Conservation (phyloP, 2,888 invertebrate species). For the Conistra vaccinii region DNA sequence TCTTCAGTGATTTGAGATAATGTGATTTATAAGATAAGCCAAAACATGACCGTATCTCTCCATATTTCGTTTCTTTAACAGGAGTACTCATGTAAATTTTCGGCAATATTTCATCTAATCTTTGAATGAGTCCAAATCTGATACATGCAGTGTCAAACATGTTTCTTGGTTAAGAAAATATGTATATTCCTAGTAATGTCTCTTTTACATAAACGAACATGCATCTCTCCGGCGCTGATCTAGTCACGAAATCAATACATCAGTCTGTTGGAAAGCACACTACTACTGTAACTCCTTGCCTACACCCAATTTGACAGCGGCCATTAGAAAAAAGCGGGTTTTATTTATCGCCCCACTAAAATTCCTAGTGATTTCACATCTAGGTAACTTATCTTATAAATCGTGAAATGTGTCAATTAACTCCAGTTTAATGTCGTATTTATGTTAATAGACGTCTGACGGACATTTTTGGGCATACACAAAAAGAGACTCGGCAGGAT, state of each 20-base stretch:
- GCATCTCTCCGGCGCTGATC: constrained; percentile 35
- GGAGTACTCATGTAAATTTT: constrained; percentile 2
- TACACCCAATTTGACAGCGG: constrained; percentile 71
- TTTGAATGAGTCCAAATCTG: constrained; percentile 11
- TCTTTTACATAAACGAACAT: constrained; percentile 48
- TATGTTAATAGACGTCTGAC: constrained; percentile 86
- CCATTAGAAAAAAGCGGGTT: constrained; percentile 71
- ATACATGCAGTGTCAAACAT: constrained; percentile 10
- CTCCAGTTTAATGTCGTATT: constrained; percentile 88
- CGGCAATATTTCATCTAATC: constrained; percentile 1
- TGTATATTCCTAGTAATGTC: constrained; percentile 22
- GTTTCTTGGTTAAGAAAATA: neutral
- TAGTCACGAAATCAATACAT: constrained; percentile 62
- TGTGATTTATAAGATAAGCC: constrained; percentile 43
- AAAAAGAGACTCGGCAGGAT: constrained; percentile 81
- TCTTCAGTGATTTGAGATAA: constrained; percentile 31
- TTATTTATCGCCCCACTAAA: constrained; percentile 69
- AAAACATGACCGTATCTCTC: neutral
- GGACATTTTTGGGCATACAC: constrained; percentile 80
- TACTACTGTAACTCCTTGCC: constrained; percentile 59
- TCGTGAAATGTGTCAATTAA: constrained; percentile 90
- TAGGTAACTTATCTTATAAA: constrained; percentile 84
- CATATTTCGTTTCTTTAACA: neutral
- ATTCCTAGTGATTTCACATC: constrained; percentile 77
- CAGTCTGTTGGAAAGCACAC: constrained; percentile 53